Conservation (phyloP, 2,797 vertebrate genomes). For the Avahi laniger region DNA sequence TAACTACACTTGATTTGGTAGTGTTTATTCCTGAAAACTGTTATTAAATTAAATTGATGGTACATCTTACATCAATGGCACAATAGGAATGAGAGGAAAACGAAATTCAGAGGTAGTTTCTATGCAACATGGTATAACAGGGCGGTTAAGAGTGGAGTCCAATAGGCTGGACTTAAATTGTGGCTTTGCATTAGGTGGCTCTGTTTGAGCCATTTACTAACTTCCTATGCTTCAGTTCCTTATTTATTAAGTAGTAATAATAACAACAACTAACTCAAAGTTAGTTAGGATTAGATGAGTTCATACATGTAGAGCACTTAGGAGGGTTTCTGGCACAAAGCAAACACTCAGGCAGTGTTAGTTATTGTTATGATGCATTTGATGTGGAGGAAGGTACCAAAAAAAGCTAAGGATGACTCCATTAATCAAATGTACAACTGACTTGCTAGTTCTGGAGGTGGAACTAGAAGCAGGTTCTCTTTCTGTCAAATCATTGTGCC, state of each 20-base stretch:
- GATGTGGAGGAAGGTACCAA: neutral
- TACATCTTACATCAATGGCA: conserved; percentile 7
- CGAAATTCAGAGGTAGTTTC: neutral
- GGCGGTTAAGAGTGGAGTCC: neutral
- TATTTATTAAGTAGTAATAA: neutral
- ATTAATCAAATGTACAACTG: neutral
- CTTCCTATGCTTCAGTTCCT: neutral
- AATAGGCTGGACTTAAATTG: neutral
- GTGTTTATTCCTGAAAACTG: neutral
- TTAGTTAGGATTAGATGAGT: neutral
- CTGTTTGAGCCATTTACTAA: neutral
- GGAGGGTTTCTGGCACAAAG: neutral
- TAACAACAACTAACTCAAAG: neutral
- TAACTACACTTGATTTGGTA: neutral
- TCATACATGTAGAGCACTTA: neutral
- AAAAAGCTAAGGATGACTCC: neutral
- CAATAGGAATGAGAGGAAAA: neutral
- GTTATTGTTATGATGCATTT: neutral
- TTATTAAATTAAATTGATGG: conserved; percentile 44
- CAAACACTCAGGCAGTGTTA: neutral
- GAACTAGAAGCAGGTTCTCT: neutral
- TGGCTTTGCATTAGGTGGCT: neutral
- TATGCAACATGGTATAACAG: neutral
- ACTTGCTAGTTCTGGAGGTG: neutral
- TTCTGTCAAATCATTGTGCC: neutral